Evolutionary conservation across 2,797 vertebrate species (phyloP).

Genomic region (Sandelia bainsii): DNA sequence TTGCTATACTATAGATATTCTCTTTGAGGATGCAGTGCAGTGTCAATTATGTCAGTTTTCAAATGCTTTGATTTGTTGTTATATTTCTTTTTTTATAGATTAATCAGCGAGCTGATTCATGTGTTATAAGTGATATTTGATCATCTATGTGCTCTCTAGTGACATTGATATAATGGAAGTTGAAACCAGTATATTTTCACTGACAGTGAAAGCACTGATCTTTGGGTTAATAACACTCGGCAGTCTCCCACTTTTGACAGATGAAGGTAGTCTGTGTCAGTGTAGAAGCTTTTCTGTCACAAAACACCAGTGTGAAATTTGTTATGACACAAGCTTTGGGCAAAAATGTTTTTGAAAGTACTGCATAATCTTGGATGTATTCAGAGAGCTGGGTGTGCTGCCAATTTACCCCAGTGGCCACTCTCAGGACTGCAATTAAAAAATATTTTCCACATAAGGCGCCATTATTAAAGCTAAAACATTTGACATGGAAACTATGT

Average conservation of each 20-base stretch:
- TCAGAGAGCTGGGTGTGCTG: background rate
- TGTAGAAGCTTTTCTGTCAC: background rate
- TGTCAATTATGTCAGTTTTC: background rate
- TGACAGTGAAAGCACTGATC: background rate
- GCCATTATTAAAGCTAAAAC: too few relatives aligned
- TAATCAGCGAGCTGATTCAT: background rate
- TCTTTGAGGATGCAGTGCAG: background rate
- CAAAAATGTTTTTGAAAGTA: background rate
- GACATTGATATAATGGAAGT: background rate
- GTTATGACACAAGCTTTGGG: slow-evolving; percentile 2
- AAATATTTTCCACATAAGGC: background rate
- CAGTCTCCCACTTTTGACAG: background rate
- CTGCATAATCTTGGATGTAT: background rate
- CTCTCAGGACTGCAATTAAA: background rate
- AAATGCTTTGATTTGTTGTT: background rate
- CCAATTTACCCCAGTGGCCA: background rate
- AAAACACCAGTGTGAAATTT: slow-evolving; percentile 10
- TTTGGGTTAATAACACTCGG: background rate
- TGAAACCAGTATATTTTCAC: background rate
- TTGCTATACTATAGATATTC: too few relatives aligned
- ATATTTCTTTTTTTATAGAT: background rate
- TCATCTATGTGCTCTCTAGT: background rate
- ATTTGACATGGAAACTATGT: too few relatives aligned
- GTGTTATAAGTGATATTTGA: background rate
- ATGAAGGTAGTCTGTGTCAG: slow-evolving; percentile 12